These are phyloP conservation scores for Nasonia oneida DNA, from an alignment of 2,888 invertebrate species.

Conservation along the genomic window DNA sequence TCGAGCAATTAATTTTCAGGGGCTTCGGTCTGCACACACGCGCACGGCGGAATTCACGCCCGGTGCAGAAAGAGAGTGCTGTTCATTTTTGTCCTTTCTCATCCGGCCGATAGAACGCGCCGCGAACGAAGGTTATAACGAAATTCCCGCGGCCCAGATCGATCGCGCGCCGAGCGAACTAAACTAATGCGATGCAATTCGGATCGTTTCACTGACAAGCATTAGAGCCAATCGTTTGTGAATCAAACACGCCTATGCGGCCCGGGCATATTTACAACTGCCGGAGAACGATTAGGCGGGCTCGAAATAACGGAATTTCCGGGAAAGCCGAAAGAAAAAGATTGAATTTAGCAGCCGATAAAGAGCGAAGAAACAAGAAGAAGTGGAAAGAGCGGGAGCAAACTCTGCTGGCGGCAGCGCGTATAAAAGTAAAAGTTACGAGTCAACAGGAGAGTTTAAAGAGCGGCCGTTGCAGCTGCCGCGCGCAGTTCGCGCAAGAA, in stretches of 20 bases:
- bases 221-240: neutral
- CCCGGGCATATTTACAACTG: conserved; percentile 6
- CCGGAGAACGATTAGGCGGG: neutral
- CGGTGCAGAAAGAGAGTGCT: neutral
- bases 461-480: conserved; percentile 29
- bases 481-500: neutral
- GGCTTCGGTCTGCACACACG: neutral
- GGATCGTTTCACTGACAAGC: neutral
- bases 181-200: conserved; percentile 19
- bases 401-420: neutral
- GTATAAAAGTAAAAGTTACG: conserved; percentile 59
- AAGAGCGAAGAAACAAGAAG: conserved; percentile 17
- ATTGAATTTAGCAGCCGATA: conserved; percentile 53
- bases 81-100: neutral
- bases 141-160: neutral
- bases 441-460: conserved; percentile 52
- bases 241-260: neutral
- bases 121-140: neutral
- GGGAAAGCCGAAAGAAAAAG: conserved; percentile 47
- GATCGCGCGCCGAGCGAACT: conserved; percentile 10
- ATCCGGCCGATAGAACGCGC: neutral
- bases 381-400: neutral
- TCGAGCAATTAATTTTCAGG: conserved; percentile 43
- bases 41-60: neutral
- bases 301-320: conserved; percentile 4